Percentiles rank a stretch among this genome's conserved stretches.
These are phyloP conservation scores for Sinocyclocheilus maitianheensis DNA, from an alignment of 2,113 vertebrate species.

Conservation along the genomic window DNA sequence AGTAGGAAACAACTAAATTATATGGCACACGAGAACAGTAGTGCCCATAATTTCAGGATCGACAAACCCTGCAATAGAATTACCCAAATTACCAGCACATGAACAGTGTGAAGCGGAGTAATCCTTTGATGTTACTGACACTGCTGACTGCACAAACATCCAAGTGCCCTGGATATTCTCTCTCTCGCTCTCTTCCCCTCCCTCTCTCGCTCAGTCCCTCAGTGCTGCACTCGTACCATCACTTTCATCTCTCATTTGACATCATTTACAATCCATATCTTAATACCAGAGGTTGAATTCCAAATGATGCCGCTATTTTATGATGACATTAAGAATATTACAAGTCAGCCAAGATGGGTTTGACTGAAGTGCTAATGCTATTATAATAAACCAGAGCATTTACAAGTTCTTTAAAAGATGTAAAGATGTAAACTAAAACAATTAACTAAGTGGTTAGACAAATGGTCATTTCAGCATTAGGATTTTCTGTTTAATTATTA, in stretches of 20 bases:
- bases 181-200: conserved; percentile 9
- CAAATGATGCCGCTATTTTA: background rate
- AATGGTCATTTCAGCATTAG: background rate
- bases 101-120: conserved; percentile 68
- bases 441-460: background rate
- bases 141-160: conserved; percentile 43
- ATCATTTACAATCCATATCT: background rate
- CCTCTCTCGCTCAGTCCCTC: conserved; percentile 6
- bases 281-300: background rate
- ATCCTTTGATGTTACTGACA: conserved; percentile 68
- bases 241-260: conserved; percentile 19
- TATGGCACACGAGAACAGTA: conserved; percentile 75
- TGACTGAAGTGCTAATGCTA: background rate
- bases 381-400: background rate
- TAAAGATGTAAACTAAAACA: background rate
- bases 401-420: background rate
- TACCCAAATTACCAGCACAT: conserved; percentile 76
- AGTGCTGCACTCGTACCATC: conserved; percentile 69
- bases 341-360: conserved; percentile 39
- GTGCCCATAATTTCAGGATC: conserved; percentile 76
- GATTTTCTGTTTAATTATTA: too few species aligned
- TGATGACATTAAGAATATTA: conserved; percentile 53
- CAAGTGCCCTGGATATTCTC: background rate
- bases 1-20: conserved; percentile 81
- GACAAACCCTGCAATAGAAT: conserved; percentile 78